These are phyloP conservation scores for Chitala chitala DNA, from an alignment of 2,113 vertebrate genomes.

Conservation along the genomic window DNA sequence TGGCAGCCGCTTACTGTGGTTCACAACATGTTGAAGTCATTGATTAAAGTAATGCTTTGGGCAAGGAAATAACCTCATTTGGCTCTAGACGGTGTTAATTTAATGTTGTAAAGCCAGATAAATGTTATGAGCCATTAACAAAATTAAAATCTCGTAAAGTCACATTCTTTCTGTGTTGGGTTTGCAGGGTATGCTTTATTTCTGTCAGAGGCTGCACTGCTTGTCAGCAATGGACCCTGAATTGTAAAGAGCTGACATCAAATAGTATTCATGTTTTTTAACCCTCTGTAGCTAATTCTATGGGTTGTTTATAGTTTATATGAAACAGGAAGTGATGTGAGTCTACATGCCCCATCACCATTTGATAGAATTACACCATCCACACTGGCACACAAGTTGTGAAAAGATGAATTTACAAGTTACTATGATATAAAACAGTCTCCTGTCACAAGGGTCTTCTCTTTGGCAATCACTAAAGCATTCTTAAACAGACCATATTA, in stretches of 20 bases:
- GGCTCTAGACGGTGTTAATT: no score
- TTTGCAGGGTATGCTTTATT: no score
- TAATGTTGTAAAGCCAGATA: no score
- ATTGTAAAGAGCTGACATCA: background rate
- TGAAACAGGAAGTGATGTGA: background rate
- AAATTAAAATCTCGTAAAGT: no score
- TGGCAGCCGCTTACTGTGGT: no score
- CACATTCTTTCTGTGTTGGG: no score
- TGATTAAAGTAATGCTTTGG: no score
- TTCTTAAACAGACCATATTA: background rate
- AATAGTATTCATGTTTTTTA: background rate
- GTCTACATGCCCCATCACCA: background rate
- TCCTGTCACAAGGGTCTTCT: background rate
- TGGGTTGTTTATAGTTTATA: background rate
- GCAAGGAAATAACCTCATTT: no score
- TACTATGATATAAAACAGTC: background rate
- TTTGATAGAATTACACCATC: background rate
- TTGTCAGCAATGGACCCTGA: no score
- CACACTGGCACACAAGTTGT: background rate
- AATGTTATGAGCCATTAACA: no score
- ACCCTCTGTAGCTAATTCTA: background rate
- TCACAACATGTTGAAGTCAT: no score
- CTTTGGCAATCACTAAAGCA: background rate
- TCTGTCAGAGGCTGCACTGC: no score
- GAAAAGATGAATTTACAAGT: slow-evolving; percentile 1